phyloP scores from a whole-genome alignment of 2,797 vertebrate genomes.

The Spea hammondii region DNA sequence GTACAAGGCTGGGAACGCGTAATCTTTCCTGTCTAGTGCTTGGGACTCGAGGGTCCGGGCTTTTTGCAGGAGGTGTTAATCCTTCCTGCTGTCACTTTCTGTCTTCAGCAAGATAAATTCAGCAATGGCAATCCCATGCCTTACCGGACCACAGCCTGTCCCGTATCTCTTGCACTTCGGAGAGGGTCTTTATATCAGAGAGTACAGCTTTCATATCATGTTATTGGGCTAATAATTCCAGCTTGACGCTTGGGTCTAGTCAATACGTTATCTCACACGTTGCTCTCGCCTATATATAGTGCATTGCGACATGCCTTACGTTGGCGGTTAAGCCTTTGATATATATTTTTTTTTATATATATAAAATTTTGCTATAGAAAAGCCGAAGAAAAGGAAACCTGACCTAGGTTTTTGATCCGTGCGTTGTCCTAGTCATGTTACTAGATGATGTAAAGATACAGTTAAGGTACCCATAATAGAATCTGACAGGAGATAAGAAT shows the following conservation, averaged over 20 bases:
- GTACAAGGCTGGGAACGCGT: conserved; percentile 6
- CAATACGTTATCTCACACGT: conserved; percentile 11
- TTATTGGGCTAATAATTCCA: conserved; percentile 30
- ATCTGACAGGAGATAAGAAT: no score
- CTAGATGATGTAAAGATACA: no score
- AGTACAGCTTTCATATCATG: background rate
- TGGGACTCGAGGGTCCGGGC: conserved; percentile 7
- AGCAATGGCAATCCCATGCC: conserved; percentile 9
- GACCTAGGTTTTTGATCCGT: no score
- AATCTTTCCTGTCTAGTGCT: conserved; percentile 1
- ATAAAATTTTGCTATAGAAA: no score
- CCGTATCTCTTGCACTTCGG: conserved; percentile 9
- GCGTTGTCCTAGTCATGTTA: no score
- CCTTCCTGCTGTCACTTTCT: conserved; percentile 36
- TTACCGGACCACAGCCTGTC: conserved; percentile 12
- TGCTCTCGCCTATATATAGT: conserved; percentile 26
- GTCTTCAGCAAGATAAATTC: conserved; percentile 43
- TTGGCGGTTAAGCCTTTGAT: no score
- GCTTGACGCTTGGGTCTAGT: conserved; percentile 11
- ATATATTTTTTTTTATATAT: no score
- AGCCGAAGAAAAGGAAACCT: no score
- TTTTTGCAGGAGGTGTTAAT: conserved; percentile 41
- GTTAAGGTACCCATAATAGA: no score
- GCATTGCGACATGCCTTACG: background rate
- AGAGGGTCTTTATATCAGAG: conserved; percentile 7